A percentile compares a stretch with the other conserved stretches of the same genome.
Evolutionary conservation across 2,888 invertebrate species (phyloP).

Genomic region (Argyresthia goedartella): DNA sequence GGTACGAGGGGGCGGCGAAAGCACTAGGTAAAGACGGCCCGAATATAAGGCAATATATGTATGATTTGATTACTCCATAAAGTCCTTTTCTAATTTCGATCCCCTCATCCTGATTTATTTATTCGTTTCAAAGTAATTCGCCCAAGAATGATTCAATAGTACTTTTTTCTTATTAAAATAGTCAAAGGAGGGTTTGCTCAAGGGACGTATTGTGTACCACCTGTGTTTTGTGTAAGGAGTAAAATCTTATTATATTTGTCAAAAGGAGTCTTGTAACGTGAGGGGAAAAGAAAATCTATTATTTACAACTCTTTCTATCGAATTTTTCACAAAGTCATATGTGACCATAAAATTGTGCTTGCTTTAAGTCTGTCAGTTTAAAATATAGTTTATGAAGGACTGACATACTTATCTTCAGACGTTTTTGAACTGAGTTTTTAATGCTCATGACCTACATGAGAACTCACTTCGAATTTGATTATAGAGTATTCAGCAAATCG

Average conservation of each 20-base stretch:
- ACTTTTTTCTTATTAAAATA: slow-evolving; percentile 64
- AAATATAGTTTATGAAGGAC: too few species aligned
- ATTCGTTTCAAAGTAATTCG: slow-evolving; percentile 61
- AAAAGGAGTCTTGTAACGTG: slow-evolving; percentile 55
- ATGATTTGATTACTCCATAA: slow-evolving; percentile 50
- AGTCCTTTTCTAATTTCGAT: slow-evolving; percentile 61
- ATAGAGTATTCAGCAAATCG: too few species aligned
- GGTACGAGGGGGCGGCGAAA: too few species aligned
- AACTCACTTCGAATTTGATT: too few species aligned
- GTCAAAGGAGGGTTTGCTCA: slow-evolving; percentile 46
- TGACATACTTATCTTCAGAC: too few species aligned
- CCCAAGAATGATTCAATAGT: slow-evolving; percentile 33
- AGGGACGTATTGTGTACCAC: slow-evolving; percentile 56
- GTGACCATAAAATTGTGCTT: background rate
- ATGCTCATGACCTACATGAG: too few species aligned
- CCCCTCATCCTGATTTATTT: slow-evolving; percentile 42
- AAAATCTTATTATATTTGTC: slow-evolving; percentile 58
- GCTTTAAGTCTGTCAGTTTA: too few species aligned
- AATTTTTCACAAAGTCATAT: background rate
- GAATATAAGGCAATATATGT: background rate
- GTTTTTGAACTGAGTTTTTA: too few species aligned
- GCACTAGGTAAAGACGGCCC: too few species aligned
- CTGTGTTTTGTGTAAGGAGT: slow-evolving; percentile 53
- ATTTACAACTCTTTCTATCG: slow-evolving; percentile 34
- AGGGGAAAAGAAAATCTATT: slow-evolving; percentile 42